Percentiles rank a stretch among this genome's conserved stretches.
These are phyloP conservation scores for Peromyscus polionotus DNA, from an alignment of 2,113 vertebrate genomes.

Conservation along the genomic window DNA sequence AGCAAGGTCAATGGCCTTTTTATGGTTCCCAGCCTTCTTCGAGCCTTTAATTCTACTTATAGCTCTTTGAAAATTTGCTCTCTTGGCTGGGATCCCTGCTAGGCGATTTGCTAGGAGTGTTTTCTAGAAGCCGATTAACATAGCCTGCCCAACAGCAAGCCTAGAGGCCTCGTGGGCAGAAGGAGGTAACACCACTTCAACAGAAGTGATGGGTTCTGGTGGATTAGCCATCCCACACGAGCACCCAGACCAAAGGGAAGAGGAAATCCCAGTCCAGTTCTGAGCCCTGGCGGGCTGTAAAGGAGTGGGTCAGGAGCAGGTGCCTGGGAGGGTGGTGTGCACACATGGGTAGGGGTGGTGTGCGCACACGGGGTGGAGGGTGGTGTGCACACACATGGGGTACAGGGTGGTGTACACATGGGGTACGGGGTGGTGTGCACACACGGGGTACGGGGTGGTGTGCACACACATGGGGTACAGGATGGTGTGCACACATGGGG, in stretches of 20 bases:
- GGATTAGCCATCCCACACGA: neutral
- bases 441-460: fast-evolving
- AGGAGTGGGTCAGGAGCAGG: neutral
- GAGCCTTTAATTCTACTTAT: neutral
- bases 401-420: neutral
- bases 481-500: neutral
- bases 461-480: fast-evolving
- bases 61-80: neutral
- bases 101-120: neutral
- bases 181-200: neutral
- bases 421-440: no score
- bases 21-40: neutral
- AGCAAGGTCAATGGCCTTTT: neutral
- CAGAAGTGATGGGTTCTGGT: neutral
- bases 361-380: neutral
- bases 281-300: neutral
- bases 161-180: neutral
- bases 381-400: neutral
- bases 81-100: neutral
- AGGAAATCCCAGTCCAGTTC: neutral
- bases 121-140: neutral
- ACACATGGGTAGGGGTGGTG: neutral
- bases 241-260: neutral
- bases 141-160: neutral
- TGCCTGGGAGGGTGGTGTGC: neutral